Conservation (phyloP, 2,797 vertebrate genomes). For the Sebastes baramenuke region DNA sequence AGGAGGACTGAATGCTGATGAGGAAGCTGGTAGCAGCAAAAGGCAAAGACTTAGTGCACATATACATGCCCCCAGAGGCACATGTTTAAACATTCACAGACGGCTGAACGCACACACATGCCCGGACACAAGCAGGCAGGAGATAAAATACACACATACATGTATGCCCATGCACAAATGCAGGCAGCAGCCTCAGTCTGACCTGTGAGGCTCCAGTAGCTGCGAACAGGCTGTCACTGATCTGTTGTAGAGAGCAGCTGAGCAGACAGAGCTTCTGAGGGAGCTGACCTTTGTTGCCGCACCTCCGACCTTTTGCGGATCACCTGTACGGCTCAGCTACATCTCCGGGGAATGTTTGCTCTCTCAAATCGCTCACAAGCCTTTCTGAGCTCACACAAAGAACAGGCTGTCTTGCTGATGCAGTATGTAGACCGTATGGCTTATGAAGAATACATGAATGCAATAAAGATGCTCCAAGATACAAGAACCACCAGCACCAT, state of each 20-base stretch:
- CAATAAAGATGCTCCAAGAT: slow-evolving; percentile 1
- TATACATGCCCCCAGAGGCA: neutral
- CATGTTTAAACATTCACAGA: slow-evolving; percentile 3
- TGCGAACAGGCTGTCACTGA: slow-evolving; percentile 32
- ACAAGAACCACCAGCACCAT: neutral
- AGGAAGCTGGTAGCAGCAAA: slow-evolving; percentile 19
- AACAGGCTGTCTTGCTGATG: slow-evolving; percentile 7
- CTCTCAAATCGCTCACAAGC: slow-evolving; percentile 23
- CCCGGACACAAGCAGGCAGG: neutral
- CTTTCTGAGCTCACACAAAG: slow-evolving; percentile 32
- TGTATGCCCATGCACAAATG: neutral
- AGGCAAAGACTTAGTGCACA: slow-evolving; percentile 2
- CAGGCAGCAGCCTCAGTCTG: neutral
- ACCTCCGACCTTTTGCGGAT: slow-evolving; percentile 50
- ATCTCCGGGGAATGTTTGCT: slow-evolving; percentile 34
- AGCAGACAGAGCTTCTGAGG: slow-evolving; percentile 20
- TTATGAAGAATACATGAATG: slow-evolving; percentile 20
- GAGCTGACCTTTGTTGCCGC: slow-evolving; percentile 41
- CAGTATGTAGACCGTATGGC: neutral
- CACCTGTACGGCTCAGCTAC: slow-evolving; percentile 24
- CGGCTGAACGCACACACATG: neutral
- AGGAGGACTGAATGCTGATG: slow-evolving; percentile 65
- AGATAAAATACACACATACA: neutral
- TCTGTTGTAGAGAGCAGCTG: slow-evolving; percentile 12
- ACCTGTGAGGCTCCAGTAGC: slow-evolving; percentile 16